phyloP scores from a whole-genome alignment of 2,113 vertebrate genomes.

The Osmerus mordax region DNA sequence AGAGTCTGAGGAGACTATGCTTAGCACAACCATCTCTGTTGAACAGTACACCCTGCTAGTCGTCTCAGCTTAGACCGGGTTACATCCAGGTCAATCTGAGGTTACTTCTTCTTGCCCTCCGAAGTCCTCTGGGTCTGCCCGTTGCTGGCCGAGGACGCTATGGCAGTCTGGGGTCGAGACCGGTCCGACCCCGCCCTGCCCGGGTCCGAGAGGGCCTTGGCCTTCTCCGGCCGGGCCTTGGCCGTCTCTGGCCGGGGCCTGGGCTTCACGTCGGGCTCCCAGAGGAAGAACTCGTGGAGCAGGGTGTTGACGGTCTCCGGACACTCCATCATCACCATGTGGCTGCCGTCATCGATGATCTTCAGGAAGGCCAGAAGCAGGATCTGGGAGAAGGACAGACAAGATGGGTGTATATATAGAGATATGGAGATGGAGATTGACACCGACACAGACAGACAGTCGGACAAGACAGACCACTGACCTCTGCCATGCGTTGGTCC shows the following conservation, averaged over 20 bases:
- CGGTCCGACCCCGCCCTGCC: slow-evolving; percentile 12
- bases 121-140: background rate
- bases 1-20: slow-evolving; percentile 1
- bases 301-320: slow-evolving; percentile 93
- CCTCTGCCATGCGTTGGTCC: slow-evolving; percentile 96
- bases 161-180: slow-evolving; percentile 46
- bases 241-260: slow-evolving; percentile 64
- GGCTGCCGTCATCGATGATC: slow-evolving; percentile 94
- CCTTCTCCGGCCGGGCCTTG: slow-evolving; percentile 37
- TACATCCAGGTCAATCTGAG: background rate
- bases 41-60: background rate
- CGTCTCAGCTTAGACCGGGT: slow-evolving; percentile 13
- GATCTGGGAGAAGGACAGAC: slow-evolving; percentile 73
- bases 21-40: background rate
- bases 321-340: slow-evolving; percentile 99
- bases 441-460: too few species aligned
- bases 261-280: slow-evolving; percentile 80
- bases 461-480: slow-evolving; percentile 39
- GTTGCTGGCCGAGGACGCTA: slow-evolving; percentile 13
- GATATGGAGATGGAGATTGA: background rate
- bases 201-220: slow-evolving; percentile 9
- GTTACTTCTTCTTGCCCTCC: slow-evolving; percentile 18
- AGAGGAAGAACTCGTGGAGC: slow-evolving; percentile 92
- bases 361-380: slow-evolving; percentile 92
- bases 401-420: background rate